Percentiles rank a stretch among this genome's conserved stretches.
Evolutionary conservation across 2,797 vertebrate genomes (phyloP).

Genomic region (Danionella dracula): DNA sequence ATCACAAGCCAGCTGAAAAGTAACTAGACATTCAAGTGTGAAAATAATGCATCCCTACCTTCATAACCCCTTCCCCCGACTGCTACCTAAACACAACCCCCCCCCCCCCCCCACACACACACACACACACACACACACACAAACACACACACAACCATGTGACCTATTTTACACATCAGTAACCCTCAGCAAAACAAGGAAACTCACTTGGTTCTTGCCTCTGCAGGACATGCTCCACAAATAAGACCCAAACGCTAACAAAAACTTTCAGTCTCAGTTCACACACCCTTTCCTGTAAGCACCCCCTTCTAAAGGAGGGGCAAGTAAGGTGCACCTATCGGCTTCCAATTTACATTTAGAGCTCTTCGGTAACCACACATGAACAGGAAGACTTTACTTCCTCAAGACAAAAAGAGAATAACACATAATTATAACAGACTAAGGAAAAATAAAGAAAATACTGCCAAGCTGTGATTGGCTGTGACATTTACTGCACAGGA

Average conservation of each 20-base stretch:
- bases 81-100: neutral
- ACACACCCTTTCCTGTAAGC: slow-evolving; percentile 17
- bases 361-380: slow-evolving; percentile 63
- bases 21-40: neutral
- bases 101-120: slow-evolving; percentile 11
- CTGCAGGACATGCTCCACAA: neutral
- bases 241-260: neutral
- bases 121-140: slow-evolving; percentile 36
- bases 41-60: neutral
- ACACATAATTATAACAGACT: slow-evolving; percentile 39
- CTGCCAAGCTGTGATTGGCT: slow-evolving; percentile 60
- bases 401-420: slow-evolving; percentile 56
- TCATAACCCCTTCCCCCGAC: no score
- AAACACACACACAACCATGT: neutral
- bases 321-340: neutral
- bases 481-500: slow-evolving; percentile 52
- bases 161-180: slow-evolving; percentile 10
- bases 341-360: neutral
- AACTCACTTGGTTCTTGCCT: slow-evolving; percentile 35
- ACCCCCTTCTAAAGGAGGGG: neutral
- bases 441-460: slow-evolving; percentile 43
- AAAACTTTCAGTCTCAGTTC: neutral
- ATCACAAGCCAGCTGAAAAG: neutral
- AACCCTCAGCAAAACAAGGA: slow-evolving; percentile 17
- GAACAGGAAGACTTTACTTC: slow-evolving; percentile 70